Evolutionary conservation across 2,888 invertebrate genomes (phyloP).

Genomic region (Antheraea assamensis): DNA sequence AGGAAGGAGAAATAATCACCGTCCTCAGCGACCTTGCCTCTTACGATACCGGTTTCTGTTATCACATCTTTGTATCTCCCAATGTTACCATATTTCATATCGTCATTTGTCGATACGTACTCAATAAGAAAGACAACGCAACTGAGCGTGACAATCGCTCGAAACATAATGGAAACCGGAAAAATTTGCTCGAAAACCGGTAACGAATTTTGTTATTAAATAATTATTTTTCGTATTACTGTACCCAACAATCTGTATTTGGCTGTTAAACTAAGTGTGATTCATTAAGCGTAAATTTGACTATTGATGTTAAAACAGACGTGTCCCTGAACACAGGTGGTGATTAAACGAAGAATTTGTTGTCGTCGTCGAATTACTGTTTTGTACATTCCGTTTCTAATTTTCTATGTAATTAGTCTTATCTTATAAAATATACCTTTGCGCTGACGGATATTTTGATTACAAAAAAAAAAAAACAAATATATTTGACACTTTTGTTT

Average conservation of each 20-base stretch:
- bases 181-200: neutral
- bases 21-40: constrained; percentile 36
- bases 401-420: too few species aligned
- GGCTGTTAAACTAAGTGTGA: too few species aligned
- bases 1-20: constrained; percentile 42
- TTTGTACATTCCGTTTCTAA: too few species aligned
- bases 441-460: too few species aligned
- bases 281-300: neutral
- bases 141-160: neutral
- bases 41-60: constrained; percentile 35
- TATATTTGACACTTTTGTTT: too few species aligned
- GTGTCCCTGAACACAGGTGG: neutral
- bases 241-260: too few species aligned
- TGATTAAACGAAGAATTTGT: neutral
- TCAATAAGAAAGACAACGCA: neutral
- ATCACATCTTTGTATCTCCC: constrained; percentile 25
- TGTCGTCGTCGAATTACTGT: neutral
- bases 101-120: neutral
- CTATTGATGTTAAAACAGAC: neutral
- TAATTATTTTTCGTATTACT: too few species aligned
- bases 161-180: neutral
- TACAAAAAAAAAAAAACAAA: too few species aligned
- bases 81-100: neutral
- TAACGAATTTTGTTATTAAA: too few species aligned
- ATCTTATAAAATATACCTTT: too few species aligned